A percentile compares a stretch with the other conserved stretches of the same genome.
Evolutionary conservation across 2,888 invertebrate genomes (phyloP).

Genomic region (Cepaea hortensis): DNA sequence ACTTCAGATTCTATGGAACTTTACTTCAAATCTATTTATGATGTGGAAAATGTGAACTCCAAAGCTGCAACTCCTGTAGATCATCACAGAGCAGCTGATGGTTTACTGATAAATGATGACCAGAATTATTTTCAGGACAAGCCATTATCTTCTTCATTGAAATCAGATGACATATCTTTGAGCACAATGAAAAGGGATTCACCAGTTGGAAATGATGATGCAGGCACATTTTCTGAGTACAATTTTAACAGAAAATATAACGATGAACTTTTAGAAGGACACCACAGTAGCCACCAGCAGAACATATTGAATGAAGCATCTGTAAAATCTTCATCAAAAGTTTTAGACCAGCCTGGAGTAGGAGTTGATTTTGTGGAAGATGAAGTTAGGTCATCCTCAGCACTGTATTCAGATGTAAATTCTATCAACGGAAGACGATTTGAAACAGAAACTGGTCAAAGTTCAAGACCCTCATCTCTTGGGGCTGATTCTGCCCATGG

Average conservation of each 20-base stretch:
- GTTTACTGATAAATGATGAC: conserved; percentile 47
- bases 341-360: conserved; percentile 17
- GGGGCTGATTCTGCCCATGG: conserved; percentile 51
- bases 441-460: background rate
- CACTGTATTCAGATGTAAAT: conserved; percentile 14
- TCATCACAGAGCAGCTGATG: conserved; percentile 55
- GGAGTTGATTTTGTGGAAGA: conserved; percentile 32
- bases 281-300: background rate
- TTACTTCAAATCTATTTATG: background rate
- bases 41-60: background rate
- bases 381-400: conserved; percentile 1
- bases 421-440: background rate
- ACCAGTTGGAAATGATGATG: conserved; percentile 64
- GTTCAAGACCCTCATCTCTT: conserved; percentile 38
- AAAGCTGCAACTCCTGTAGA: conserved; percentile 54
- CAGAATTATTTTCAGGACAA: conserved; percentile 49
- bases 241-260: background rate
- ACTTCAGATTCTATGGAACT: conserved; percentile 24
- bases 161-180: conserved; percentile 53
- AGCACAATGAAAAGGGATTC: conserved; percentile 57
- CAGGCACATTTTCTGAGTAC: conserved; percentile 33
- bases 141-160: conserved; percentile 36
- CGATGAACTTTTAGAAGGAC: background rate
- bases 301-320: background rate
- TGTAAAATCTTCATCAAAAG: conserved; percentile 42